Percentiles rank a stretch among this genome's conserved stretches.
Evolutionary conservation across 2,113 vertebrate genomes (phyloP).

Genomic region (Manacus vitellinus): DNA sequence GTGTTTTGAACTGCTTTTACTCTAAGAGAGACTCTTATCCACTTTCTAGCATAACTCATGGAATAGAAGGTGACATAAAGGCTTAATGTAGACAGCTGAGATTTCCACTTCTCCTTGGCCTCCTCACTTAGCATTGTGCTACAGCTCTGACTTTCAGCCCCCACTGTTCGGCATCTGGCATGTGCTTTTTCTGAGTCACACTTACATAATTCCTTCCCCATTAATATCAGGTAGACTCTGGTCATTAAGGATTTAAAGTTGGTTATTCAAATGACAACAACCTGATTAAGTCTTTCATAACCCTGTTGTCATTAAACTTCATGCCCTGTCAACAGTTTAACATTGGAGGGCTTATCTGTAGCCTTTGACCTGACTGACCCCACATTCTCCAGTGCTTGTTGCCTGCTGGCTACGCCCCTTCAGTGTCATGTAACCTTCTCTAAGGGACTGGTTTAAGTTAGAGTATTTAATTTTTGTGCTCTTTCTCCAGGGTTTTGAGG

Average conservation of each 20-base stretch:
- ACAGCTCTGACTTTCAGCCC: not conserved
- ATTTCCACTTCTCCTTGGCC: not conserved
- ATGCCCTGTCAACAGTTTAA: not conserved
- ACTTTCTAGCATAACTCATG: not conserved
- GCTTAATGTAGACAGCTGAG: not conserved
- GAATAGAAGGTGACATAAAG: not conserved
- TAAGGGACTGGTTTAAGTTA: not conserved
- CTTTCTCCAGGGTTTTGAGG: not conserved
- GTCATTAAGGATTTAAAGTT: not conserved
- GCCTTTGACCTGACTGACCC: not conserved
- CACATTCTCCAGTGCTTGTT: not conserved
- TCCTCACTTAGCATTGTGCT: not conserved
- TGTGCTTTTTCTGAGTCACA: not conserved
- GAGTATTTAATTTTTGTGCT: not conserved
- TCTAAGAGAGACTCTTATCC: not conserved
- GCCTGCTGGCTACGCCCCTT: not conserved
- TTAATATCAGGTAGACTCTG: not conserved
- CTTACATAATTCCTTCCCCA: not conserved
- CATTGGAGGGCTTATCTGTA: not conserved
- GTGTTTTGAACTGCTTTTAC: not conserved
- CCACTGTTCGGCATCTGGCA: not conserved
- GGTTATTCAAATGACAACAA: not conserved
- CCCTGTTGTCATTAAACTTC: not conserved
- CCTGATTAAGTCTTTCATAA: constrained; percentile 33
- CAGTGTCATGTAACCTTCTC: not conserved